Evolutionary conservation across 2,797 vertebrate species (phyloP).

Genomic region (Syngnathus rostellatus): DNA sequence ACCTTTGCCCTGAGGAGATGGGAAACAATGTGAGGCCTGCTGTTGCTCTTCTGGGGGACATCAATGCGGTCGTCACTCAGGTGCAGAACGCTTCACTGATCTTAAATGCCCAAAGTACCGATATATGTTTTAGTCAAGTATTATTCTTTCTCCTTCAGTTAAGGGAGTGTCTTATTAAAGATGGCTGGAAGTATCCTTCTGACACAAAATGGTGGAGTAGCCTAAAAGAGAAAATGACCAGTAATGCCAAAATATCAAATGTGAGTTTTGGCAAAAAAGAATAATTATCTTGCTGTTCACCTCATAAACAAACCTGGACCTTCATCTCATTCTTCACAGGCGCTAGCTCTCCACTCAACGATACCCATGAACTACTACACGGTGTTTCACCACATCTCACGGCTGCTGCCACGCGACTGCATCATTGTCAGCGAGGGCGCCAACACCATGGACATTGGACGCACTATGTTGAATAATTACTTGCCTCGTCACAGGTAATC

Average conservation of each 20-base stretch:
- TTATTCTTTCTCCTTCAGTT: constrained; percentile 65
- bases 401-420: constrained; percentile 82
- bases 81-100: constrained; percentile 49
- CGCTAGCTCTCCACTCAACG: constrained; percentile 67
- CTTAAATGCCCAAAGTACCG: background rate
- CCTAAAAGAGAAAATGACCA: constrained; percentile 75
- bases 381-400: constrained; percentile 80
- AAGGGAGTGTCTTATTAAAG: constrained; percentile 60
- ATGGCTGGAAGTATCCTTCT: constrained; percentile 72
- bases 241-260: constrained; percentile 78
- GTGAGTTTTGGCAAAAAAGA: constrained; percentile 49
- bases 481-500: constrained; percentile 82
- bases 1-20: constrained; percentile 92
- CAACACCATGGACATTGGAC: constrained; percentile 98
- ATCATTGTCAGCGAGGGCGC: constrained; percentile 92
- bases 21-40: constrained; percentile 88
- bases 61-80: constrained; percentile 78
- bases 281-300: background rate
- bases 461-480: constrained; percentile 87
- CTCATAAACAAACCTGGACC: background rate
- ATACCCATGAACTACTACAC: constrained; percentile 94
- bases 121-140: background rate
- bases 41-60: constrained; percentile 81
- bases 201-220: constrained; percentile 81
- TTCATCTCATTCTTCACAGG: constrained; percentile 53